Evolutionary conservation across 2,113 vertebrate species (phyloP).

Genomic region (Sinocyclocheilus maitianheensis): DNA sequence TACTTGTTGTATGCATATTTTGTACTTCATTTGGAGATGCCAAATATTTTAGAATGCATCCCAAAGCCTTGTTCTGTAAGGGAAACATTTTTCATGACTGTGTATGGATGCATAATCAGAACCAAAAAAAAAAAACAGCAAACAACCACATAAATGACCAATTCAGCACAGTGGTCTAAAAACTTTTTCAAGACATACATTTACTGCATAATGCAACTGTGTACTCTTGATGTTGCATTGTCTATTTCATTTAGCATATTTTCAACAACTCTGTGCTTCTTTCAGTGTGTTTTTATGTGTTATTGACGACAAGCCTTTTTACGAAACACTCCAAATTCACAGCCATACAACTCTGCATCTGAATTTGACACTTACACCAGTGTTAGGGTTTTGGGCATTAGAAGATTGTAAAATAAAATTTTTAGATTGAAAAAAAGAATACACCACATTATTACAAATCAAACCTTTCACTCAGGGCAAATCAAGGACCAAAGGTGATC

Average conservation of each 20-base stretch:
- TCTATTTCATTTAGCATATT: neutral
- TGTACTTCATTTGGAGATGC: slow-evolving; percentile 34
- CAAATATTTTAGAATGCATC: slow-evolving; percentile 37
- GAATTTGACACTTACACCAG: neutral
- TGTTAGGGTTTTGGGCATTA: neutral
- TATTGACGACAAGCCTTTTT: neutral
- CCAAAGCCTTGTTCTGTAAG: slow-evolving; percentile 6
- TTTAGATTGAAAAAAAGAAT: neutral
- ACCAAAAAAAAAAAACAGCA: neutral
- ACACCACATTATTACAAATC: slow-evolving; percentile 49
- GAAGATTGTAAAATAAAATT: neutral
- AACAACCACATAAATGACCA: neutral
- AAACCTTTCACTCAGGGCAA: slow-evolving; percentile 65
- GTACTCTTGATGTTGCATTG: neutral
- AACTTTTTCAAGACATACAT: neutral
- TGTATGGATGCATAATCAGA: neutral
- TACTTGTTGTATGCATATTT: slow-evolving; percentile 21
- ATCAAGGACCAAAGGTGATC: slow-evolving; percentile 48
- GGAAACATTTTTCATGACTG: slow-evolving; percentile 17
- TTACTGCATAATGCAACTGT: neutral
- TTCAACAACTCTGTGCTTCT: slow-evolving; percentile 13
- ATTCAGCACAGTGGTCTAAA: neutral
- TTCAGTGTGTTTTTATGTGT: neutral
- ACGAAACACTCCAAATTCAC: neutral
- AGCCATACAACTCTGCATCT: neutral